These are phyloP conservation scores for Dichetophora obliterata DNA, from an alignment of 2,888 invertebrate species.

Conservation along the genomic window DNA sequence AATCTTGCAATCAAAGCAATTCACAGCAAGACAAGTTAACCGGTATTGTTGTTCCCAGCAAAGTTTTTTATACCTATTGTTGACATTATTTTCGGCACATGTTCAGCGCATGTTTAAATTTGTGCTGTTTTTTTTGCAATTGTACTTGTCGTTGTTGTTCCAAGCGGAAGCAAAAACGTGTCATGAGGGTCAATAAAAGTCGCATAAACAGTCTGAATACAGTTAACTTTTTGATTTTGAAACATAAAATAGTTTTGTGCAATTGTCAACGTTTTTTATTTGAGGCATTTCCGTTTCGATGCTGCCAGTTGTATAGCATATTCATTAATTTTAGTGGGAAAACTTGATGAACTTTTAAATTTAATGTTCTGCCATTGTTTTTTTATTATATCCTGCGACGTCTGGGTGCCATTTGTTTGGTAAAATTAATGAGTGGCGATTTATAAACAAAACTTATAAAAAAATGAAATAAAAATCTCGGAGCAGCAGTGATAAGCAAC, in stretches of 20 bases:
- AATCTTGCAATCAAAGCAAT: constrained; percentile 47
- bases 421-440: constrained; percentile 18
- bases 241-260: background rate
- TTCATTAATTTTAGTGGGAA: constrained; percentile 58
- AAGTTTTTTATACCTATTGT: constrained; percentile 9
- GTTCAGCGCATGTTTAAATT: constrained; percentile 29
- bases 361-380: constrained; percentile 53
- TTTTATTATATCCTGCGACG: background rate
- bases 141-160: background rate
- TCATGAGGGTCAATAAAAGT: background rate
- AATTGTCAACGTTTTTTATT: background rate
- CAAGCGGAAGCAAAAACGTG: background rate
- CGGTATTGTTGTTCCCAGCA: constrained; percentile 4
- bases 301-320: constrained; percentile 41
- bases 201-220: background rate
- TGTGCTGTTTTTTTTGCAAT: background rate
- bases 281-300: constrained; percentile 15
- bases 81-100: constrained; percentile 17
- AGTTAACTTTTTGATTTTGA: background rate
- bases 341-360: constrained; percentile 57
- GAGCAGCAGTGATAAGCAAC: background rate
- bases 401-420: constrained; percentile 4
- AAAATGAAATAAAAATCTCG: background rate
- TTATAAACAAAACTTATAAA: background rate
- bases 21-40: constrained; percentile 30